Conservation (phyloP, 1,140 invertebrate species). For the Conus ventricosus region DNA sequence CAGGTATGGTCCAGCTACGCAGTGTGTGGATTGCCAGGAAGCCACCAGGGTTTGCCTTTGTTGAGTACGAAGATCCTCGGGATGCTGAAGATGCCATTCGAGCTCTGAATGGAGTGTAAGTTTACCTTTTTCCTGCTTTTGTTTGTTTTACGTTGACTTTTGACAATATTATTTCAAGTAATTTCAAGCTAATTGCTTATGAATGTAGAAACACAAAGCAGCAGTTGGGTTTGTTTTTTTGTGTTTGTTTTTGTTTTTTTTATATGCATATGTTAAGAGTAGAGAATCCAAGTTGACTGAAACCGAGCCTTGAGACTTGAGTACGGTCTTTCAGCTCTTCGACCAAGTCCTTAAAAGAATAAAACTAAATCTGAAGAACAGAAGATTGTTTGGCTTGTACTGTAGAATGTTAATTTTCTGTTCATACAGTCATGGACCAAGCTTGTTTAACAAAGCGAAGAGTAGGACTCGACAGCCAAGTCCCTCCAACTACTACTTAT, state of each 20-base stretch:
- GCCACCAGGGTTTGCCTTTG: conserved; percentile 90
- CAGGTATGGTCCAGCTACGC: conserved; percentile 92
- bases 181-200: background rate
- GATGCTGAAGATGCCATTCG: conserved; percentile 95
- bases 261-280: background rate
- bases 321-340: too few relatives aligned
- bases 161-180: background rate
- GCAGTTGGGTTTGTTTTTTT: background rate
- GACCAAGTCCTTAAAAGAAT: too few relatives aligned
- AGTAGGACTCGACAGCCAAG: too few relatives aligned
- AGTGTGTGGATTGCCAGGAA: conserved; percentile 97
- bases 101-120: conserved; percentile 89
- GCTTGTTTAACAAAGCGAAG: too few relatives aligned
- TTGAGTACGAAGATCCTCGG: conserved; percentile 96
- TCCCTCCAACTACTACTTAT: too few relatives aligned
- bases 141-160: background rate
- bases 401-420: too few relatives aligned
- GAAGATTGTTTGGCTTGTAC: too few relatives aligned
- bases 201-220: background rate
- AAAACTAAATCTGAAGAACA: too few relatives aligned
- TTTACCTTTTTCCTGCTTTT: background rate
- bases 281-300: background rate
- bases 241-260: background rate
- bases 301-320: too few relatives aligned
- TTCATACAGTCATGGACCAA: too few relatives aligned